phyloP scores from a whole-genome alignment of 2,888 invertebrate genomes.

The Agrochola circellaris region DNA sequence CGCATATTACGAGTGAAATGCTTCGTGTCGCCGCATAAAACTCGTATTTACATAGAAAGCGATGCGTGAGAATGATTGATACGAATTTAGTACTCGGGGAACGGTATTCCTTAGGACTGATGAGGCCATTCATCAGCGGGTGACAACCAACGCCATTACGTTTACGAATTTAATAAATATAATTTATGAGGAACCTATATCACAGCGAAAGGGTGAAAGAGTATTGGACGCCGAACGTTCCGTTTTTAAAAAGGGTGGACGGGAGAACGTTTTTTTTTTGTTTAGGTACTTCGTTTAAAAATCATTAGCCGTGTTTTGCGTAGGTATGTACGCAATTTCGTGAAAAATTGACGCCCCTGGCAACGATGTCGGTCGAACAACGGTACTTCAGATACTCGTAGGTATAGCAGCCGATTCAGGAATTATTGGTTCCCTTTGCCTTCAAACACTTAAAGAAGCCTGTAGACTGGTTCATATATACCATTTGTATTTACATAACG shows the following conservation, averaged over 20 bases:
- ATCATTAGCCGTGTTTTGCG: constrained; percentile 42
- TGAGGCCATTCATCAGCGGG: constrained; percentile 84
- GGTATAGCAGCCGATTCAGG: neutral
- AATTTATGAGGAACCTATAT: constrained; percentile 69
- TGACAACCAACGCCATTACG: constrained; percentile 77
- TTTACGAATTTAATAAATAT: constrained; percentile 80
- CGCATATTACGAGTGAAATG: constrained; percentile 57
- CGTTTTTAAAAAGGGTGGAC: constrained; percentile 55
- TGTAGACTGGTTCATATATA: neutral
- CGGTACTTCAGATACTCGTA: neutral
- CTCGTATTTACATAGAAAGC: constrained; percentile 81
- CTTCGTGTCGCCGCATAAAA: constrained; percentile 74
- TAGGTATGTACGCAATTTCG: constrained; percentile 17
- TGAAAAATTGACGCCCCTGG: constrained; percentile 23
- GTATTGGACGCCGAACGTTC: constrained; percentile 56
- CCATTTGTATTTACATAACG: neutral
- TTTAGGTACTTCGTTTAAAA: constrained; percentile 32
- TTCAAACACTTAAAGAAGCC: neutral
- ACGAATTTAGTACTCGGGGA: constrained; percentile 74
- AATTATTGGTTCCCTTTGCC: neutral
- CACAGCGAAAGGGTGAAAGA: constrained; percentile 59
- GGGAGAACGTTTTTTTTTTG: constrained; percentile 14
- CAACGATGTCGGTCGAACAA: neutral
- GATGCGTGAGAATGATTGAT: constrained; percentile 87
- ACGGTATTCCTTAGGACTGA: constrained; percentile 74